phyloP scores from a whole-genome alignment of 2,113 vertebrate species.

The Psilopsiagon aurifrons region DNA sequence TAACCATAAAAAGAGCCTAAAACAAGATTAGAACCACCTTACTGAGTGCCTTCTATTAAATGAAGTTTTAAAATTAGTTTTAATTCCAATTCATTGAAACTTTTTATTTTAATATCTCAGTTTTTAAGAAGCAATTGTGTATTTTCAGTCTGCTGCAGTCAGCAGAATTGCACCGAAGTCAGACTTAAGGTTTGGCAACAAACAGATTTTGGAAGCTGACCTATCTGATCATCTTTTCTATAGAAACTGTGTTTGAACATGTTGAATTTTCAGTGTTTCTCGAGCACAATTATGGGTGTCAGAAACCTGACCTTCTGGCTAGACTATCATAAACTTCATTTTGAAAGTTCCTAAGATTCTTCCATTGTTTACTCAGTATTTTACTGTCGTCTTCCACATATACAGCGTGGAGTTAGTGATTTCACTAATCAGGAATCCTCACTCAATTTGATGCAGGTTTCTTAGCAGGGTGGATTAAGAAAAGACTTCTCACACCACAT shows the following conservation, averaged over 20 bases:
- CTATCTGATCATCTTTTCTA: neutral
- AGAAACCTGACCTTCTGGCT: neutral
- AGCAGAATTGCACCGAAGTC: neutral
- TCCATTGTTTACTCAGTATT: neutral
- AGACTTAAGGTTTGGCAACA: neutral
- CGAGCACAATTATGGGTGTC: neutral
- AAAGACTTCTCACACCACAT: neutral
- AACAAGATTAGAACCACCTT: neutral
- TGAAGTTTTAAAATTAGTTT: constrained; percentile 17
- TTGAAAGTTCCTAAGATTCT: neutral
- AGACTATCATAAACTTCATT: neutral
- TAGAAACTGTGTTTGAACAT: neutral
- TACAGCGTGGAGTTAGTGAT: neutral
- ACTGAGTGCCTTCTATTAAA: neutral
- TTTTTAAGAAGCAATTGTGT: neutral
- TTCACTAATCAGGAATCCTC: neutral
- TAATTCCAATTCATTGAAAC: neutral
- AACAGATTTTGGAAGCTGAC: neutral
- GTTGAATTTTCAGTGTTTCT: neutral
- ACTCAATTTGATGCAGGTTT: neutral
- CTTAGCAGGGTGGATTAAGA: neutral
- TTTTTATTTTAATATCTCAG: neutral
- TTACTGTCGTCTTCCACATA: neutral
- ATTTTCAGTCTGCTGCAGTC: neutral
- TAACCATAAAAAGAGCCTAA: constrained; percentile 37